Base-by-base conservation (phyloP, 2,797 vertebrate species). In the Hipposideros larvatus region DNA sequence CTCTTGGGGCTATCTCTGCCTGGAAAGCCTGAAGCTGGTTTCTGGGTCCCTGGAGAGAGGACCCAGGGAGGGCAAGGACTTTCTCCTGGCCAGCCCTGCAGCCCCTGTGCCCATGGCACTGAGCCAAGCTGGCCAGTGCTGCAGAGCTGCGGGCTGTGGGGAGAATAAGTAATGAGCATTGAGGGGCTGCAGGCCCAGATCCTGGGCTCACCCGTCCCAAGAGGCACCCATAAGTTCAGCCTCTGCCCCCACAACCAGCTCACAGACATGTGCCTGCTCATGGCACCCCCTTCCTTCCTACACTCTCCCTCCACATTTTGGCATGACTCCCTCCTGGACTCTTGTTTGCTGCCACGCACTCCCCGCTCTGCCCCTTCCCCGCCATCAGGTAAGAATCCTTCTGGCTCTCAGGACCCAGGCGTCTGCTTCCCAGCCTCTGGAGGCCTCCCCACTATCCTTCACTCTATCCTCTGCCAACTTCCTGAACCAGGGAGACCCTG, bases 151-250 rank as follows among this genome's bases (percentile, higher is more conserved):
- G 68, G 92, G 87, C 83, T 94, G 85, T 74, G 85, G 89, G 78
- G 73, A 91, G 96, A 96, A 96, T 95, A 68, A 94, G 51, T 79
- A 90, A 96, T 90, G 87, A 94, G 77, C 51, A 63, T 15, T 5
- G 78, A 92, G 94, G 97, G 96, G 71, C 79, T 0, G 11, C 57
- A 61, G 77, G 90, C 84, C 70, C 11, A 41, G 97, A 41, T 80
- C 90, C 71, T 79, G 59, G 46, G 85, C 68, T 74, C 0, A 0
- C 26, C 24, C 48, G 53, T 82, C 53, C 68, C 70, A 1, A 14
- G 74, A 84, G 48, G 84, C 6, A 7, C 84, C 0, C 37, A 5
- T 0, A 46, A 48, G 46, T 74, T 34, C 22, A 16, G 65, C n/a
- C 75, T 87, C 83, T 61, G 91, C 68, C 61, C 88, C 68, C 51